Base-by-base conservation (phyloP, 2,888 invertebrate species). In the Lasioglossum calceatum region DNA sequence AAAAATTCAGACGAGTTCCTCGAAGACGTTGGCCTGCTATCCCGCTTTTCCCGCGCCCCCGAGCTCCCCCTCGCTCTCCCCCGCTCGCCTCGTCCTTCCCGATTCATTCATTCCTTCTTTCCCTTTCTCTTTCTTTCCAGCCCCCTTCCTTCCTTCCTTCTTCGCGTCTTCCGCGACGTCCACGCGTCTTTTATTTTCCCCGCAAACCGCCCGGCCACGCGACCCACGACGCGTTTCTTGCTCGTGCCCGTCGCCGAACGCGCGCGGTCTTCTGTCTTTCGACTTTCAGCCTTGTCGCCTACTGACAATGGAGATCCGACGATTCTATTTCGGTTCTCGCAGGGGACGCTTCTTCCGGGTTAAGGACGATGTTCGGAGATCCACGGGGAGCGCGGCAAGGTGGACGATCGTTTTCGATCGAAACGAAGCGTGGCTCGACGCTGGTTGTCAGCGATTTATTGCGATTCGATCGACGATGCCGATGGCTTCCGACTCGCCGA, bases 1-100 rank as follows among this genome's bases (percentile, higher is more conserved):
- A 95, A 95, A 94, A 95, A 95, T 94, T 94, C 93, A 91, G 86
- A 89, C 84, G 85, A 91, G 89, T 87, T 88, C 90, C 87, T 91
- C 92, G 91, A 92, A 92, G 93, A 93, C 91, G 90, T 91, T 91
- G 91, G 87, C 91, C 92, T 91, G 89, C 90, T 89, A 87, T 90
- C 90, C 89, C 89, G 67, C 73, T 73, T 81, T 85, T 82, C 77
- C 82, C 79, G 81, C 86, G 82, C 27, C 36, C 70, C 19, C 70
- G 72, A 79, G 71, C 39, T 36, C 23, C 39, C 23, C 39, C 39
- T 23, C 10, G 19, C 19, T 7, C 32, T 19, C 39, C 72, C 82
- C 44, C 73, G 50, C 64, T 44, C 81, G 72, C 77, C 61, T 67
- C 85, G 72, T 81, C 67, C 71, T n/a, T 58, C 39, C 32, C 10